phyloP scores from a whole-genome alignment of 2,888 invertebrate genomes.

The Callosobruchus maculatus region DNA sequence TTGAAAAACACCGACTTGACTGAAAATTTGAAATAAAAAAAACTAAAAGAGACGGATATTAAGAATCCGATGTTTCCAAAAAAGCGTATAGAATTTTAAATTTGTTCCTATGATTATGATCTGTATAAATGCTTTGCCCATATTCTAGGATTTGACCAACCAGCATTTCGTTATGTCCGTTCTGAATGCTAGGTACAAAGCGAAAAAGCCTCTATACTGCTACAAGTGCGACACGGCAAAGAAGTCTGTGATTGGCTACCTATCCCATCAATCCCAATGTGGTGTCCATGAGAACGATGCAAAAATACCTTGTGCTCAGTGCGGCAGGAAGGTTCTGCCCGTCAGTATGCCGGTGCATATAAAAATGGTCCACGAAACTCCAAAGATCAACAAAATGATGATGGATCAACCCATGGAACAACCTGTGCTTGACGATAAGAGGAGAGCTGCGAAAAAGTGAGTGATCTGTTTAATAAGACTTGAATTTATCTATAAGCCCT shows the following conservation, averaged over 20 bases:
- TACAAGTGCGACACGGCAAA: constrained; percentile 53
- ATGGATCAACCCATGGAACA: not conserved
- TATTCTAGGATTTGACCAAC: constrained; percentile 53
- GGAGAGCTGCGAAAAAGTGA: constrained; percentile 28
- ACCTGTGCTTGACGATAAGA: constrained; percentile 10
- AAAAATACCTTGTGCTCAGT: constrained; percentile 54
- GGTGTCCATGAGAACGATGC: constrained; percentile 56
- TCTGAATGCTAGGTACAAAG: constrained; percentile 49
- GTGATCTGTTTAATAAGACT: too few relatives aligned
- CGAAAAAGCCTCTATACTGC: constrained; percentile 52
- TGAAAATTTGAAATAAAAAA: too few relatives aligned
- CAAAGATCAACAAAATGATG: not conserved
- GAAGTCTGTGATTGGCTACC: constrained; percentile 56
- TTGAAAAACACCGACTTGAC: too few relatives aligned
- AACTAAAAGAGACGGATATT: too few relatives aligned
- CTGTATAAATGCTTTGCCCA: not conserved
- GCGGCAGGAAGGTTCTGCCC: constrained; percentile 54
- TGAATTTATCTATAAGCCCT: too few relatives aligned
- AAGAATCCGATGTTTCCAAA: too few relatives aligned
- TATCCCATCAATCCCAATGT: constrained; percentile 60
- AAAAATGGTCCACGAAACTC: constrained; percentile 29
- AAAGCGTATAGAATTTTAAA: too few relatives aligned
- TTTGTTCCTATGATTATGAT: not conserved
- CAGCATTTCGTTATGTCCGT: constrained; percentile 49
- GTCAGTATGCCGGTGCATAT: constrained; percentile 60